Base-by-base conservation (phyloP, 2,113 vertebrate species). In the Anolis carolinensis region DNA sequence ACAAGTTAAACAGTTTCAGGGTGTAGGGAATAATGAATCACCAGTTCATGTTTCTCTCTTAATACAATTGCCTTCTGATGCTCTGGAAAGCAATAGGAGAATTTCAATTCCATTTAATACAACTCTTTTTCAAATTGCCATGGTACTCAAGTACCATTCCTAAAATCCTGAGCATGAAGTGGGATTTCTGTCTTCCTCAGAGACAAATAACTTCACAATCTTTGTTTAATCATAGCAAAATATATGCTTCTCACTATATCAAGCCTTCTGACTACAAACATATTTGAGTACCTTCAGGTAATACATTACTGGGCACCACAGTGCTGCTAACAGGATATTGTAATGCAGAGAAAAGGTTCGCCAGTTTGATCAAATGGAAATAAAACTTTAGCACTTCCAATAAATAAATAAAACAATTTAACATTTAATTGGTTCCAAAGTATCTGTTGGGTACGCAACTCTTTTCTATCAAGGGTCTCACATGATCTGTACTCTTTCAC, bases 371-470 rank as follows among this genome's bases (percentile, higher is more conserved):
- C 20, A 32, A 63, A 20, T 73, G 55, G 13, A 77, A n/a, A 7
- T 34, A 6, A 36, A 21, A 62, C 9, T 36, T 74, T 34, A 81
- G 79, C 23, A 44, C 18, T 44, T 36, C 50, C 30, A 18, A 18
- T 65, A 20, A 1, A 50, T 27, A 59, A 59, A 16, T 16, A 59
- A 16, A 59, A 59, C 1, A 59, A 59, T 20, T 44, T 44, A 44
- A 59, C 14, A 59, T 48, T 36, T 0, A 0, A 4, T 2, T 72
- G 7, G 32, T 4, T 21, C 1, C 76, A 48, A 71, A 20, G 0
- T 76, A 75, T 55, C 10, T 59, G 9, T 13, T 34, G 67, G 71
- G 36, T 90, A 86, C 87, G 0, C 4, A 89, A 89, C 32, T 21
- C 83, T 73, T 34, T 25, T 77, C 70, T 52, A 9, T 16, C 86